A percentile compares a stretch with the other conserved stretches of the same genome.
These are phyloP conservation scores for Siniperca undulata DNA, from an alignment of 2,797 vertebrate species.

Conservation along the genomic window DNA sequence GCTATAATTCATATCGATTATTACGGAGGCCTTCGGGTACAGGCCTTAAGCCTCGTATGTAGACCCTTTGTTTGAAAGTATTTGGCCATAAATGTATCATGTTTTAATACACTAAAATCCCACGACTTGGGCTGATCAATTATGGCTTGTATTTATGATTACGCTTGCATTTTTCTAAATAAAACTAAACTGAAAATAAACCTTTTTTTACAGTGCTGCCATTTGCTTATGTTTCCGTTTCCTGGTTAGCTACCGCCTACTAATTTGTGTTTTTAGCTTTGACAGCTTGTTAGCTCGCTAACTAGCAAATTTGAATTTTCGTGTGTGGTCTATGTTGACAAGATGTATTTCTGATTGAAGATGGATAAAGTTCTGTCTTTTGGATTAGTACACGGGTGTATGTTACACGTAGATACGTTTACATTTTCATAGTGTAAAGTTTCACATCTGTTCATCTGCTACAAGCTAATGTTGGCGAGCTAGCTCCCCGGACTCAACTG, in stretches of 20 bases:
- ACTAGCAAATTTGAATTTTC: constrained; percentile 33
- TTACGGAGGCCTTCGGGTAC: constrained; percentile 68
- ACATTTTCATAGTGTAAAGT: constrained; percentile 15
- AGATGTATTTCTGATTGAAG: accelerated
- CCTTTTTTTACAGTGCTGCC: constrained; percentile 59
- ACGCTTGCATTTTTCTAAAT: constrained; percentile 25
- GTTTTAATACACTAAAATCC: background rate
- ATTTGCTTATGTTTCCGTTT: constrained; percentile 84
- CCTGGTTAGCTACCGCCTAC: constrained; percentile 87
- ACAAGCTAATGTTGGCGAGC: constrained; percentile 58
- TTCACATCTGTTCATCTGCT: constrained; percentile 42
- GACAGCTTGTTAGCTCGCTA: constrained; percentile 69
- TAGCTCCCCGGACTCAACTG: constrained; percentile 40
- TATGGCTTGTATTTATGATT: background rate
- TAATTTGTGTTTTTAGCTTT: constrained; percentile 88
- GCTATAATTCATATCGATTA: constrained; percentile 62
- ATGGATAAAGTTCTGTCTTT: accelerated
- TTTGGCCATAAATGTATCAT: constrained; percentile 49
- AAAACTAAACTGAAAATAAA: constrained; percentile 55
- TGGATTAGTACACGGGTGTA: accelerated
- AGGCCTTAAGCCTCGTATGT: constrained; percentile 74
- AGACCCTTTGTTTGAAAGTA: constrained; percentile 78
- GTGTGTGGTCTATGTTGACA: background rate
- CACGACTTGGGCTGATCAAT: background rate
- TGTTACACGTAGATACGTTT: background rate